A percentile compares a stretch with the other conserved stretches of the same genome.
phyloP scores from a whole-genome alignment of 2,888 invertebrate genomes.

The Dusona sp. region DNA sequence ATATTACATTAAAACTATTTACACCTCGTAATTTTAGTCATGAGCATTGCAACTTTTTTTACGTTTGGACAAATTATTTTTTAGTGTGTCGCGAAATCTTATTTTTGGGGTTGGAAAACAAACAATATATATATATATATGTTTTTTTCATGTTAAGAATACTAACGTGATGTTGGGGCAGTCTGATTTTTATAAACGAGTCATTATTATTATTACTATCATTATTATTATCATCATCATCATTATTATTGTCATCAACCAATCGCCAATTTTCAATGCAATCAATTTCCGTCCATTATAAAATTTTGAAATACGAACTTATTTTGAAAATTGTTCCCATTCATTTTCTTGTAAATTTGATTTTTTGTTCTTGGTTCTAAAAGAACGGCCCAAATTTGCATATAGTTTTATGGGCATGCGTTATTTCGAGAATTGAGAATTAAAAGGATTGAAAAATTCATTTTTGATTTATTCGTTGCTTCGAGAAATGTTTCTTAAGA shows the following conservation, averaged over 20 bases:
- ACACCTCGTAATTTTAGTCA: slow-evolving; percentile 64
- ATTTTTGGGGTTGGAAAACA: slow-evolving; percentile 7
- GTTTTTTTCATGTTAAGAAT: background rate
- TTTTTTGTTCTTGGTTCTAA: background rate
- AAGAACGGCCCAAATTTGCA: background rate
- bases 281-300: background rate
- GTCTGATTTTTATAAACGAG: background rate
- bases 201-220: background rate
- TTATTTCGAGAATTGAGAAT: background rate
- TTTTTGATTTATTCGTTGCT: background rate
- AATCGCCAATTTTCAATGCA: slow-evolving; percentile 18
- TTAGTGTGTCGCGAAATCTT: slow-evolving; percentile 8
- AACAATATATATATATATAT: slow-evolving; percentile 13
- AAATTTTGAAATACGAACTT: slow-evolving; percentile 9
- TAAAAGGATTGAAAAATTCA: background rate
- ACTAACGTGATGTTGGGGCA: background rate
- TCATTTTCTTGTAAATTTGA: background rate
- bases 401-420: background rate
- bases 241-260: background rate
- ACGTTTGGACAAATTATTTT: slow-evolving; percentile 33
- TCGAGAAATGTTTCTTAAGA: background rate
- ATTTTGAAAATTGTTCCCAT: background rate
- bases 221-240: background rate
- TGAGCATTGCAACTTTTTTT: slow-evolving; percentile 54
- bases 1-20: slow-evolving; percentile 64